phyloP scores from a whole-genome alignment of 2,888 invertebrate genomes.

The Brachypalpus laphriformis region DNA sequence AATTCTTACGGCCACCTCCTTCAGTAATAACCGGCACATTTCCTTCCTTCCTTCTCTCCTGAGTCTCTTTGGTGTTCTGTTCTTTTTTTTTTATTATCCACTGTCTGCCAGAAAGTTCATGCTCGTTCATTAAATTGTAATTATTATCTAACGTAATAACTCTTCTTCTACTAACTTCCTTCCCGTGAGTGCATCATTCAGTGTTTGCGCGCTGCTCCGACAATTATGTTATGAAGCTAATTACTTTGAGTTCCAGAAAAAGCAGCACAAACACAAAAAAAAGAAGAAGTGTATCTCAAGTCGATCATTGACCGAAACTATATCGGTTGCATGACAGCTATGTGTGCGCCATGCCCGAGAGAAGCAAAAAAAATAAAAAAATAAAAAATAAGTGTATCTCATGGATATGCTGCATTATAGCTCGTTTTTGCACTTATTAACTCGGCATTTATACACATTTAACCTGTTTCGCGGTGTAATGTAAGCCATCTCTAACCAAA shows the following conservation, averaged over 20 bases:
- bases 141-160: conserved; percentile 73
- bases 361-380: conserved; percentile 27
- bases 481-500: conserved; percentile 44
- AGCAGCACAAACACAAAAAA: not conserved
- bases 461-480: conserved; percentile 72
- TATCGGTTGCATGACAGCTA: conserved; percentile 74
- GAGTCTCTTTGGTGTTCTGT: not conserved
- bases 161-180: conserved; percentile 65
- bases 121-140: conserved; percentile 76
- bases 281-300: conserved; percentile 47
- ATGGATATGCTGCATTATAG: conserved; percentile 67
- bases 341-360: conserved; percentile 58
- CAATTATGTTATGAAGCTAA: conserved; percentile 74
- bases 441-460: conserved; percentile 73
- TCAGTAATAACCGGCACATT: conserved; percentile 51
- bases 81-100: not conserved
- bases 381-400: conserved; percentile 33
- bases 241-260: conserved; percentile 57
- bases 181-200: conserved; percentile 67
- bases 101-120: conserved; percentile 75
- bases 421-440: conserved; percentile 74
- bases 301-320: conserved; percentile 75
- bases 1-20: conserved; percentile 67
- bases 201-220: conserved; percentile 62
- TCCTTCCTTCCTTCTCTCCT: not conserved